A percentile compares a stretch with the other conserved stretches of the same genome.
Evolutionary conservation across 2,888 invertebrate species (phyloP).

Genomic region (Drosophila demipolita): DNA sequence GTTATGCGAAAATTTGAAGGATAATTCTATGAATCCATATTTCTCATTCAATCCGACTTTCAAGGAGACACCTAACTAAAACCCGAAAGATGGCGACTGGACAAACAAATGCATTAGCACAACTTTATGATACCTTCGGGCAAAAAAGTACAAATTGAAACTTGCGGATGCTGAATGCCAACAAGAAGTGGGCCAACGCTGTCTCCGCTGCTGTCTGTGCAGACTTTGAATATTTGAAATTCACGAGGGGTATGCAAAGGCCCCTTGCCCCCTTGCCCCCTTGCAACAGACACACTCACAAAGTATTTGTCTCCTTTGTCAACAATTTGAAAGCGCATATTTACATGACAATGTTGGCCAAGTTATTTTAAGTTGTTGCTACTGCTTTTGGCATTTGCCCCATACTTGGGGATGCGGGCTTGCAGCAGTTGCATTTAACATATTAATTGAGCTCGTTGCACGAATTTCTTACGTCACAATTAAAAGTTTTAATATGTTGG

Average conservation of each 20-base stretch:
- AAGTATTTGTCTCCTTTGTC: slow-evolving; percentile 42
- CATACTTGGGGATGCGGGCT: not conserved
- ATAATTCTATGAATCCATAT: too few relatives aligned
- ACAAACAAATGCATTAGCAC: not conserved
- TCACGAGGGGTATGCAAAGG: slow-evolving; percentile 20
- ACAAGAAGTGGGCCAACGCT: slow-evolving; percentile 14
- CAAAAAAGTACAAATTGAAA: not conserved
- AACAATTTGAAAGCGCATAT: slow-evolving; percentile 55
- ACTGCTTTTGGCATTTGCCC: slow-evolving; percentile 13
- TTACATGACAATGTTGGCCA: slow-evolving; percentile 38
- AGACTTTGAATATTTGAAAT: slow-evolving; percentile 61
- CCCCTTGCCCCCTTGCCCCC: too few relatives aligned
- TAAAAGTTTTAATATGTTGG: slow-evolving; percentile 16
- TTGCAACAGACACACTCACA: not conserved
- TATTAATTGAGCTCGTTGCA: slow-evolving; percentile 16
- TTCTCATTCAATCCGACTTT: too few relatives aligned
- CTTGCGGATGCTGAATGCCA: slow-evolving; percentile 18
- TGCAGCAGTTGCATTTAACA: slow-evolving; percentile 36
- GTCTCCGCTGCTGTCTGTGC: slow-evolving; percentile 2
- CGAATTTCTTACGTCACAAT: not conserved
- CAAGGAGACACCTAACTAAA: not conserved
- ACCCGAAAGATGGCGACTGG: not conserved
- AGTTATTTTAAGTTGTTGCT: slow-evolving; percentile 7
- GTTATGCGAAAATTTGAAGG: too few relatives aligned
- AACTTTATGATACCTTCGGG: not conserved